A percentile compares a stretch with the other conserved stretches of the same genome.
phyloP scores from a whole-genome alignment of 2,797 vertebrate species.

The Toxotes lorentzi region DNA sequence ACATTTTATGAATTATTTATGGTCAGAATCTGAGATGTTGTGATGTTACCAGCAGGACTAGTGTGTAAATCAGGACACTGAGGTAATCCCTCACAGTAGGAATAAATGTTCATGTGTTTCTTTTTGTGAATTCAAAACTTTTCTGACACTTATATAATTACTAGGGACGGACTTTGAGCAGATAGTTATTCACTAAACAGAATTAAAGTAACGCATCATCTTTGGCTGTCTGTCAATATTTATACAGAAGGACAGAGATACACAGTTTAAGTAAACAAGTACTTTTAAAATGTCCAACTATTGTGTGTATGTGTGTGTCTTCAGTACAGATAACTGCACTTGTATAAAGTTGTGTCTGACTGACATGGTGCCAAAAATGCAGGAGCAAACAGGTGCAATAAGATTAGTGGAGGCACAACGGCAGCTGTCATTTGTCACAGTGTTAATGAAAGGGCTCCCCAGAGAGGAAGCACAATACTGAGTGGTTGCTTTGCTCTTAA shows the following conservation, averaged over 20 bases:
- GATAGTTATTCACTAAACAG: neutral
- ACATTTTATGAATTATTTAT: neutral
- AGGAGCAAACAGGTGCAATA: conserved; percentile 54
- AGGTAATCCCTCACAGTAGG: neutral
- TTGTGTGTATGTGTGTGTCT: neutral
- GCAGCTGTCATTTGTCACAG: conserved; percentile 54
- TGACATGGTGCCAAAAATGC: conserved; percentile 24
- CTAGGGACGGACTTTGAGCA: neutral
- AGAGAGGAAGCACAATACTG: conserved; percentile 35
- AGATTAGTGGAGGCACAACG: conserved; percentile 20
- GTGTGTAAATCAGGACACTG: neutral
- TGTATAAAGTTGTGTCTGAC: conserved; percentile 22
- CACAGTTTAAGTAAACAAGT: neutral
- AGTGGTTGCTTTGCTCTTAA: neutral
- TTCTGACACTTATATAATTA: neutral
- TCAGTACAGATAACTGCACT: neutral
- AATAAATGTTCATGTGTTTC: neutral
- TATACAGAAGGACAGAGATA: neutral
- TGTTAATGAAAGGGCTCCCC: conserved; percentile 37
- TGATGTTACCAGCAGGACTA: neutral
- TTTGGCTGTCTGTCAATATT: neutral
- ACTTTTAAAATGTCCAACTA: neutral
- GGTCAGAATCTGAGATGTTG: neutral
- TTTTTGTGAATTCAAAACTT: neutral
- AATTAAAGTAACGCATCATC: neutral